Base-by-base conservation (phyloP, 2,113 vertebrate species). In the Microcebus ravelobensis region DNA sequence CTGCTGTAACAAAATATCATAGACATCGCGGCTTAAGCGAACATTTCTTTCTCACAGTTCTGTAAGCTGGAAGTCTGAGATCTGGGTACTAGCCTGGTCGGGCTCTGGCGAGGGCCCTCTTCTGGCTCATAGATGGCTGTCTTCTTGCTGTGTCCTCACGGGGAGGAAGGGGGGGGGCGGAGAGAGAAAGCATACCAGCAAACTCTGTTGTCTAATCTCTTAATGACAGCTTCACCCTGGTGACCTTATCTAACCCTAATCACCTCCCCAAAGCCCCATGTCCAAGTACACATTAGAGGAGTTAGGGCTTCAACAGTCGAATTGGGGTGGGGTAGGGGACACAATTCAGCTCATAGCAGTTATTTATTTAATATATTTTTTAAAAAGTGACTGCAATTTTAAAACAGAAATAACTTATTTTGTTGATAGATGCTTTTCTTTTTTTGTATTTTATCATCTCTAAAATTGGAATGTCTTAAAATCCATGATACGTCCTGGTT, bases 281-380 rank as follows among this genome's bases (percentile, higher is more conserved):
- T 74, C 45, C 39, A 57, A 8, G 29, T 74, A 45, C 29, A 59
- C 39, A 31, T 23, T 68, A 20, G 50, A 27, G 9, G 7, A 65
- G 34, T 70, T 68, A 89, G 59, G 39, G 42, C 5, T 76, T 92
- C 10, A 76, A 82, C 39, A 68, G 10, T 27, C 29, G 29, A 87
- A 52, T 79, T 70, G 59, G 59, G 23, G 59, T 18, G n/a, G 25
- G 4, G 55, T 8, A 65, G 36, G n/a, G 50, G 50, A 67, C 8
- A 82, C 23, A 74, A 17, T 67, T 88, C 48, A 92, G 20, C 59
- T 7, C 9, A 13, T 52, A 71, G 12, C 42, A 61, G 74, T 87
- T 45, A 55, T 67, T 80, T 86, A 74, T 94, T 91, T 90, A 63
- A 36, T 82, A 45, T 42, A 85, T 79, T 95, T 88, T 82, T 82